Base-by-base conservation (phyloP, 2,113 vertebrate genomes). In the Neolamprologus falcicula region DNA sequence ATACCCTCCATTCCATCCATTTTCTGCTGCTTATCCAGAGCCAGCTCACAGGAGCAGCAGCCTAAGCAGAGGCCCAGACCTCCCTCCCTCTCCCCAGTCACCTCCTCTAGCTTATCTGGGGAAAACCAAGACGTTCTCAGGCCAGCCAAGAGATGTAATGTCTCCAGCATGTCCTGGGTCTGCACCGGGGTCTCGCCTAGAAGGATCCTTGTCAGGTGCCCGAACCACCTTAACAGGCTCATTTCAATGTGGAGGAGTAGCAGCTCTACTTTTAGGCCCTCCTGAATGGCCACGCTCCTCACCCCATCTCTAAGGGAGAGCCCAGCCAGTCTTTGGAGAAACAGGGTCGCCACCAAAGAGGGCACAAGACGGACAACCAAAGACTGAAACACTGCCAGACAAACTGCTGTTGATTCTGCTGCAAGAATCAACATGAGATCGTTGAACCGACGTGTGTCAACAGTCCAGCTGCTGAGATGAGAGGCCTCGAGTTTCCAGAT, bases 1-100 rank as follows among this genome's bases (percentile, higher is more conserved):
- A 59, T 3, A 61, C 5, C 14, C 14, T 31, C 57, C 8, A 61
- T 9, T 61, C 26, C 3, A 31, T 61, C 57, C 57, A 3, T 61
- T 61, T 61, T 61, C 57, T 61, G 57, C 57, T 31, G 57, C 57
- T 31, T 61, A 6, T 0, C 57, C 57, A 31, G 14, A 33, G 57
- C 26, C 57, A 61, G 57, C 0, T 61, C 57, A 61, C 57, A 61
- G 57, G 5, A 0, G 28, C 28, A 33, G 57, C 57, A 61, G 57
- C 26, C 57, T 31, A 61, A 0, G 57, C 57, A 59, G 57, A 55
- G 5, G 26, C 57, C 5, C 57, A 61, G 57, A 17, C 57, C 26
- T 31, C 57, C 54, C 24, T 26, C 4, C 57, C 57, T 31, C 57
- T 61, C 57, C 57, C 26, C 57, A 31, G 26, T 31, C 57, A 61